Conservation (phyloP, 2,113 vertebrate species). For the Clarias macrocephalus region DNA sequence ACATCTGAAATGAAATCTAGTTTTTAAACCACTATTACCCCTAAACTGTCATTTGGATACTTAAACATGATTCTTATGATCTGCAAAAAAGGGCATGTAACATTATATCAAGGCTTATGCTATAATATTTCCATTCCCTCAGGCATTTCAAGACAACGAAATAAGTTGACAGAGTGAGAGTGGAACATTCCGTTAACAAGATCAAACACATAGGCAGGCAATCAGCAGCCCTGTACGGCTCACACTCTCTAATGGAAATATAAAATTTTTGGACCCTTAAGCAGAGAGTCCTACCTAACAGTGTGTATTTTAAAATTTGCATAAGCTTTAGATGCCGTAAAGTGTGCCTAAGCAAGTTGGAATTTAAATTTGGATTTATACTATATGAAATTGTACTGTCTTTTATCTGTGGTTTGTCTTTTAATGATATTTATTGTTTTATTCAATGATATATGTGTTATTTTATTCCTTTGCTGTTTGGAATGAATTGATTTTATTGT, state of each 20-base stretch:
- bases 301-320: neutral
- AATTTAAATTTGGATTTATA: neutral
- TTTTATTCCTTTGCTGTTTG: neutral
- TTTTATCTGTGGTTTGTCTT: neutral
- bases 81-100: conserved; percentile 17
- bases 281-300: neutral
- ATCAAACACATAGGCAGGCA: conserved; percentile 48
- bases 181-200: conserved; percentile 53
- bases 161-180: conserved; percentile 41
- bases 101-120: conserved; percentile 34
- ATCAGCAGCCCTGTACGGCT: conserved; percentile 11
- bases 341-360: neutral
- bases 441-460: neutral
- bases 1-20: neutral
- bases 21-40: neutral
- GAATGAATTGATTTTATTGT: neutral
- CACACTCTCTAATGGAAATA: neutral
- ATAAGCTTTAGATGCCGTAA: no score
- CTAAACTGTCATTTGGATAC: conserved; percentile 11
- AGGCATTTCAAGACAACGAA: conserved; percentile 40
- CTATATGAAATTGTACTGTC: neutral
- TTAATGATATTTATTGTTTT: no score
- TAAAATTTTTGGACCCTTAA: neutral
- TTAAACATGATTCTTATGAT: neutral
- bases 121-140: conserved; percentile 57